Base-by-base conservation (phyloP, 1,140 invertebrate genomes). In the Drosophila prosaltans region DNA sequence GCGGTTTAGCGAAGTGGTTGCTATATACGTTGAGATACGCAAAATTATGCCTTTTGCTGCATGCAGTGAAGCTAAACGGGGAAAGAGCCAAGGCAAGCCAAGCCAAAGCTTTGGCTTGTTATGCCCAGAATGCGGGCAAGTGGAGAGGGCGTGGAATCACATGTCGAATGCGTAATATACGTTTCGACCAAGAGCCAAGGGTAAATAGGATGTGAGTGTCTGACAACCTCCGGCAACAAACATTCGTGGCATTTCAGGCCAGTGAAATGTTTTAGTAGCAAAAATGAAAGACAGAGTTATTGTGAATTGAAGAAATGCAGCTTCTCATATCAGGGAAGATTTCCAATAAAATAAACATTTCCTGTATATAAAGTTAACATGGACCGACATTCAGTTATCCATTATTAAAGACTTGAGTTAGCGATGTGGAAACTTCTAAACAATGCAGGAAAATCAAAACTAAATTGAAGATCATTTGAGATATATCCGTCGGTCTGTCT, bases 131-230 rank as follows among this genome's bases (percentile, higher is more conserved):
- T 78, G 69, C 62, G 36, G 32, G 55, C 58, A 67, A 26, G 45
- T 30, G 16, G 40, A 26, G 1, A 1, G 45, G 3, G 8, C 1
- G 11, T 24, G 32, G 57, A 55, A 48, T 58, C 64, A 80, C 69
- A 54, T 40, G 65, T 69, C 78, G 78, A 77, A 74, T 81, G 55
- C 74, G 78, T 77, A 81, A 72, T 80, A 26, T 43, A 40, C 10
- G 3, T 21, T 58, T 24, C 1, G 9, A n/a, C 24, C 60, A 39
- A 28, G 0, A 16, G 3, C 0, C 5, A 21, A n/a, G 5, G 10
- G 10, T 21, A 7, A 41, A 61, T 28, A 39, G 30, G 8, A 21
- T 32, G 30, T 11, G 32, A 21, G 36, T n/a, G 11, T 55, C 30
- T 41, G 2, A 9, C 16, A 16, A 48, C 7, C 45, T 24, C 8